These are phyloP conservation scores for Heliconius melpomene DNA, from an alignment of 1,140 invertebrate species.

Conservation along the genomic window DNA sequence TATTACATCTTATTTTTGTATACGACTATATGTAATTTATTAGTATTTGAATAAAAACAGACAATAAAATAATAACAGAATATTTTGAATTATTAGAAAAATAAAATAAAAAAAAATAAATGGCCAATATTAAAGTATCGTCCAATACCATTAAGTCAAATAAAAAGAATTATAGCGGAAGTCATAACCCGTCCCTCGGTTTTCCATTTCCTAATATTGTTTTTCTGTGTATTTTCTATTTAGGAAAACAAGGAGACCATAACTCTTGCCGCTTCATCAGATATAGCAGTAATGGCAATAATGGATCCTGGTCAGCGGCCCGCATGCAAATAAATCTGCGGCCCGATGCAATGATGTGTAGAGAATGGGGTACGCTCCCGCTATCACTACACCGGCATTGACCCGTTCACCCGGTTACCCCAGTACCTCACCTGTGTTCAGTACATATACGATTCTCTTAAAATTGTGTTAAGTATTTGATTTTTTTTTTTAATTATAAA, in stretches of 20 bases:
- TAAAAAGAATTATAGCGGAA: constrained; percentile 72
- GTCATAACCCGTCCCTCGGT: constrained; percentile 67
- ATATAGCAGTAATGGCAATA: constrained; percentile 78
- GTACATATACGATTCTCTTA: not conserved
- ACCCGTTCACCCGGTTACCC: constrained; percentile 40
- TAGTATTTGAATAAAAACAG: not conserved
- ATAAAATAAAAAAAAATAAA: not conserved
- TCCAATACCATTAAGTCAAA: constrained; percentile 30
- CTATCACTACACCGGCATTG: constrained; percentile 51
- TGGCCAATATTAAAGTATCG: not conserved
- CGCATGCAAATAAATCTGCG: constrained; percentile 81
- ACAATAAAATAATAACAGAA: not conserved
- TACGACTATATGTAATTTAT: not conserved
- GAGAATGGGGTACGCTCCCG: constrained; percentile 67
- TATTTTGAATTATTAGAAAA: not conserved
- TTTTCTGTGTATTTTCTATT: constrained; percentile 67
- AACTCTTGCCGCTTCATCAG: constrained; percentile 78
- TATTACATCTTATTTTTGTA: not conserved
- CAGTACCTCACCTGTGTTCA: constrained; percentile 37
- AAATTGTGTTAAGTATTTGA: constrained; percentile 32
- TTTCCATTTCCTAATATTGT: constrained; percentile 55
- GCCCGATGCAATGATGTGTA: constrained; percentile 80
- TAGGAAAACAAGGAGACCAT: constrained; percentile 76
- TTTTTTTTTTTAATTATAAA: constrained; percentile 15
- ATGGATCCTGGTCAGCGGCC: constrained; percentile 80